Percentiles rank a stretch among this genome's conserved stretches.
phyloP scores from a whole-genome alignment of 1,140 invertebrate genomes.

The Luehdorfia chinensis region DNA sequence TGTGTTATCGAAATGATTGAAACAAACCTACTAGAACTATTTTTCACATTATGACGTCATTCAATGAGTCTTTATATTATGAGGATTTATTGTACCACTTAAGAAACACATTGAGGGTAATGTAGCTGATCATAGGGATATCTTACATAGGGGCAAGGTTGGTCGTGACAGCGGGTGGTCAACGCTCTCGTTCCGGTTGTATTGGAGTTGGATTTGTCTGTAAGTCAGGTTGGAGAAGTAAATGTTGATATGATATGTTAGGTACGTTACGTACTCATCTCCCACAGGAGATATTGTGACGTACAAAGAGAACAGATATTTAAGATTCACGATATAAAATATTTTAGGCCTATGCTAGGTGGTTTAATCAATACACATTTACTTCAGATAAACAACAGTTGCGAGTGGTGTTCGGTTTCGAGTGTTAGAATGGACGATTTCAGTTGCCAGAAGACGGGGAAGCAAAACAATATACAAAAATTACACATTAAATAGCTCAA shows the following conservation, averaged over 20 bases:
- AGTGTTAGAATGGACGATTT: constrained; percentile 64
- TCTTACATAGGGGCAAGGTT: too few relatives aligned
- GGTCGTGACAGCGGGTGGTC: neutral
- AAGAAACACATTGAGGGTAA: too few relatives aligned
- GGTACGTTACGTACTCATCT: neutral
- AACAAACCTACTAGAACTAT: too few relatives aligned
- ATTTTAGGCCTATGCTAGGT: neutral
- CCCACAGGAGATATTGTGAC: neutral
- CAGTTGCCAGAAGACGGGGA: constrained; percentile 69
- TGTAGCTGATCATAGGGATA: too few relatives aligned
- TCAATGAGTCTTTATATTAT: too few relatives aligned
- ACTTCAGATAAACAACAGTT: constrained; percentile 44
- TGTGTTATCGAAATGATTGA: too few relatives aligned
- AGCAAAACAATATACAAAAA: constrained; percentile 45
- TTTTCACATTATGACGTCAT: too few relatives aligned
- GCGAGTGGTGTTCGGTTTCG: constrained; percentile 52
- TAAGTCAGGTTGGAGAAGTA: constrained; percentile 36
- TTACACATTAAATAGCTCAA: constrained; percentile 25
- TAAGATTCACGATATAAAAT: neutral
- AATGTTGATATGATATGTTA: constrained; percentile 45
- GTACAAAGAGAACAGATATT: constrained; percentile 6
- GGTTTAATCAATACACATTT: constrained; percentile 41
- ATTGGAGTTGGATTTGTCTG: constrained; percentile 3
- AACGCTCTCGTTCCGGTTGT: constrained; percentile 15
- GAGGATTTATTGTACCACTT: too few relatives aligned